A percentile compares a stretch with the other conserved stretches of the same genome.
Conservation (phyloP, 2,797 vertebrate genomes). For the Gymnocypris eckloni region DNA sequence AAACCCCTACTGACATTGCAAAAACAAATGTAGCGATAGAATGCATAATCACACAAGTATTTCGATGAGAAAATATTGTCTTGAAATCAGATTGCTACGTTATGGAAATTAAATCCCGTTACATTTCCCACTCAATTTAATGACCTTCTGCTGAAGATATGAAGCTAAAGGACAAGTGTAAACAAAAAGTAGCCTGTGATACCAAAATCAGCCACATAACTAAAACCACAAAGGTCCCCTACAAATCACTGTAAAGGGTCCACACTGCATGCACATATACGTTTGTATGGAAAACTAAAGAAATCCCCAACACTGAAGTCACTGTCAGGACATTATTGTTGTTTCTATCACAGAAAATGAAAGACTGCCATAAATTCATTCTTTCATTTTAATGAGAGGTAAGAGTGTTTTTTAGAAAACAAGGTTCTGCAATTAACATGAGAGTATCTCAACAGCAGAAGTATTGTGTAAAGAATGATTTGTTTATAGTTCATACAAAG, state of each 20-base stretch:
- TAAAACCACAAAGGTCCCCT: neutral
- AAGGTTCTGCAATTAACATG: slow-evolving; percentile 20
- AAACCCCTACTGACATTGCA: neutral
- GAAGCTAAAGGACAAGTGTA: neutral
- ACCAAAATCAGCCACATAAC: neutral
- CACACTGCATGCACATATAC: neutral
- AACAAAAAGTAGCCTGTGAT: neutral
- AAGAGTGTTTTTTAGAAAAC: slow-evolving; percentile 20
- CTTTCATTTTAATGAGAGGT: slow-evolving; percentile 43
- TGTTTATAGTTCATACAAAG: slow-evolving; percentile 47
- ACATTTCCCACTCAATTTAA: neutral
- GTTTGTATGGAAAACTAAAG: neutral
- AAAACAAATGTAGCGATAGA: neutral
- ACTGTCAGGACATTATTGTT: slow-evolving; percentile 6
- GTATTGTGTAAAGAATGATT: slow-evolving; percentile 36
- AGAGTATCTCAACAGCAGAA: slow-evolving; percentile 14
- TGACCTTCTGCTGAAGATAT: neutral
- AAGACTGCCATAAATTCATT: slow-evolving; percentile 19
- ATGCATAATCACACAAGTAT: neutral
- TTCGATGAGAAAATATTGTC: neutral
- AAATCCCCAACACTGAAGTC: slow-evolving; percentile 21
- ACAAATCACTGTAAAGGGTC: neutral
- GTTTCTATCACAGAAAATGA: slow-evolving; percentile 25
- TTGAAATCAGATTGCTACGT: neutral
- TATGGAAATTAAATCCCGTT: neutral